A percentile compares a stretch with the other conserved stretches of the same genome.
phyloP scores from a whole-genome alignment of 2,888 invertebrate genomes.

The Rhagophthalmus giganteus region DNA sequence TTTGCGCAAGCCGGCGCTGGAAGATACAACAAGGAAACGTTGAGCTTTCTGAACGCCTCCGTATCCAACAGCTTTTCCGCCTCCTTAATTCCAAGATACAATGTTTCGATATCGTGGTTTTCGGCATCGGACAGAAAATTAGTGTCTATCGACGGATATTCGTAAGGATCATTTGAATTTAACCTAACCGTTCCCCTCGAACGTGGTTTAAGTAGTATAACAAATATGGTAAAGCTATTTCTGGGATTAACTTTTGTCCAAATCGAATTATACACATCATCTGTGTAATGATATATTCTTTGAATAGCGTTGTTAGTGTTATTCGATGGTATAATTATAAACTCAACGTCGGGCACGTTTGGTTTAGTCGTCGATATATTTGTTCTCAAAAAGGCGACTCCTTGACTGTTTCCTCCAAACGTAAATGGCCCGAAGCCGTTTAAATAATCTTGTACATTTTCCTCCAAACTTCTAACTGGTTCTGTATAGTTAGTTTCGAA shows the following conservation, averaged over 20 bases:
- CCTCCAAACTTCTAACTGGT: conserved; percentile 1
- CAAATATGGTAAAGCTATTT: conserved; percentile 28
- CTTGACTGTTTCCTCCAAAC: conserved; percentile 34
- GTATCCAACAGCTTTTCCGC: conserved; percentile 48
- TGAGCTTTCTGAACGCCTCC: conserved; percentile 62
- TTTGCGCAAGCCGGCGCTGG: conserved; percentile 57
- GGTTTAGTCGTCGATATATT: too few relatives aligned
- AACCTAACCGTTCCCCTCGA: conserved; percentile 40
- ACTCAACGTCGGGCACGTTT: conserved; percentile 42
- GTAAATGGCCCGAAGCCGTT: conserved; percentile 34
- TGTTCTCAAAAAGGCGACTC: conserved; percentile 14
- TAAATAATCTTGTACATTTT: conserved; percentile 31
- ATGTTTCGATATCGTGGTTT: conserved; percentile 67
- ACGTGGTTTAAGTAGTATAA: conserved; percentile 39
- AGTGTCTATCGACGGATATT: conserved; percentile 42
- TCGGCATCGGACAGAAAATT: conserved; percentile 37
- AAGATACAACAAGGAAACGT: conserved; percentile 59
- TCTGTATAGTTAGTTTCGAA: conserved; percentile 51
- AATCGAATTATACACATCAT: conserved; percentile 10
- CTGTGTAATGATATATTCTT: conserved; percentile 17
- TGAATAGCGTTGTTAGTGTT: conserved; percentile 29
- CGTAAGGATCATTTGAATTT: conserved; percentile 39
- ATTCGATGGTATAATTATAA: conserved; percentile 58
- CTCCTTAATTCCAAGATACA: conserved; percentile 62
- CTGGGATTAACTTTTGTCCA: conserved; percentile 22